A percentile compares a stretch with the other conserved stretches of the same genome.
Conservation (phyloP, 2,797 vertebrate genomes). For the Darevskia mixta region DNA sequence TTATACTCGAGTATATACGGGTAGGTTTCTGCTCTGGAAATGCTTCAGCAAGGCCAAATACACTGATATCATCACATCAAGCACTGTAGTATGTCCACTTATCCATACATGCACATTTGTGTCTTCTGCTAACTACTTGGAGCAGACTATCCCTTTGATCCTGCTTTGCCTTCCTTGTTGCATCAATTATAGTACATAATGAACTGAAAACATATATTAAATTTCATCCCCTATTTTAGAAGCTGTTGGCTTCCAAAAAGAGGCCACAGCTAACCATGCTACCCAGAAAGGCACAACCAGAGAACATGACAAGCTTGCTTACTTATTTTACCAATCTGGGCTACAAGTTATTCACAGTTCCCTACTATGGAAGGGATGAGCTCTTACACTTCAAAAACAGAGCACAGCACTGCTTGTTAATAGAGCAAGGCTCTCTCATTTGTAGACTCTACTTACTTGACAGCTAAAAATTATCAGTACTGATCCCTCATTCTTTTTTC, state of each 20-base stretch:
- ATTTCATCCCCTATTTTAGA: fast-evolving
- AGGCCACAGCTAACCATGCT: background rate
- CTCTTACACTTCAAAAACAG: conserved; percentile 39
- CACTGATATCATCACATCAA: background rate
- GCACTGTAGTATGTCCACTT: background rate
- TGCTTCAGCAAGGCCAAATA: background rate
- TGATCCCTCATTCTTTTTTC: conserved; percentile 59
- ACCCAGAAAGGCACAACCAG: background rate
- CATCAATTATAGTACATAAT: background rate
- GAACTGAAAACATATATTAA: background rate
- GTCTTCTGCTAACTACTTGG: background rate
- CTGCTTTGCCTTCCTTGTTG: background rate
- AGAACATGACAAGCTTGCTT: fast-evolving
- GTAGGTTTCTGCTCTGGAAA: background rate
- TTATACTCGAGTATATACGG: too few species aligned
- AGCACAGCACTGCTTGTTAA: conserved; percentile 66
- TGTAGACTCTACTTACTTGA: conserved; percentile 73
- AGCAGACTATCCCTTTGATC: background rate
- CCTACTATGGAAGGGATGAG: background rate
- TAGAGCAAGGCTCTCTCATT: conserved; percentile 72
- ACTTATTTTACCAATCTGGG: fast-evolving
- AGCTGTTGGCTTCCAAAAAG: background rate
- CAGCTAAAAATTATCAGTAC: conserved; percentile 76
- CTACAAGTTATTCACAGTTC: conserved; percentile 17
- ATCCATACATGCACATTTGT: background rate